phyloP scores from a whole-genome alignment of 2,888 invertebrate species.

The Cephus rjabovi region DNA sequence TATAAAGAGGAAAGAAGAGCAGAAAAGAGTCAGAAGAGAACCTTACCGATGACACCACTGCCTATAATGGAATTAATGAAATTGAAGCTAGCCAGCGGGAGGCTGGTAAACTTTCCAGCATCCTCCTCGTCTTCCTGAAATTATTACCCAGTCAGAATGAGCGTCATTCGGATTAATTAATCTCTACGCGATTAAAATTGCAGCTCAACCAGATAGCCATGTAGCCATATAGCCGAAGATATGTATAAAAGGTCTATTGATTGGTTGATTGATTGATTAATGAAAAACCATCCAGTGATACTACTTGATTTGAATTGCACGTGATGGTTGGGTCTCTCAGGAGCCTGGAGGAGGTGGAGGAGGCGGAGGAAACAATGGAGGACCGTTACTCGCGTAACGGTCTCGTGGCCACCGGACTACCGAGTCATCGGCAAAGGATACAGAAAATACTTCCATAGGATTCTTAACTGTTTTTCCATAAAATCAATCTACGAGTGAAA shows the following conservation, averaged over 20 bases:
- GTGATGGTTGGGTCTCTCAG: not conserved
- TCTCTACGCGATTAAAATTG: not conserved
- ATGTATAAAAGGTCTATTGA: not conserved
- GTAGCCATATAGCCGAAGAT: not conserved
- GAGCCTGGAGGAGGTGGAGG: not conserved
- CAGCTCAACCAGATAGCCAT: not conserved
- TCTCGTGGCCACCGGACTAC: not conserved
- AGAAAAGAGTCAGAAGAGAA: not conserved
- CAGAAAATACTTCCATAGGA: not conserved
- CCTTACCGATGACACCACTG: slow-evolving; percentile 84
- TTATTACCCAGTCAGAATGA: not conserved
- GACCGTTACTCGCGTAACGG: not conserved
- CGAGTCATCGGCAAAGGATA: not conserved
- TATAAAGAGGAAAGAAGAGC: not conserved
- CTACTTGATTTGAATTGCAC: not conserved
- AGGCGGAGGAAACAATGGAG: not conserved
- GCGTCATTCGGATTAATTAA: not conserved
- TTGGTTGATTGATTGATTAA: no score
- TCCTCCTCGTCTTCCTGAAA: slow-evolving; percentile 67
- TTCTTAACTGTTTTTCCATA: not conserved
- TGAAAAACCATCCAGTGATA: no score
- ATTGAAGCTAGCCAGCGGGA: slow-evolving; percentile 85
- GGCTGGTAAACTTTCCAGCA: slow-evolving; percentile 74
- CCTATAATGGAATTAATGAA: slow-evolving; percentile 91
- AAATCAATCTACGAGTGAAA: not conserved